phyloP scores from a whole-genome alignment of 2,113 vertebrate species.

The Paradoxurus hermaphroditus region DNA sequence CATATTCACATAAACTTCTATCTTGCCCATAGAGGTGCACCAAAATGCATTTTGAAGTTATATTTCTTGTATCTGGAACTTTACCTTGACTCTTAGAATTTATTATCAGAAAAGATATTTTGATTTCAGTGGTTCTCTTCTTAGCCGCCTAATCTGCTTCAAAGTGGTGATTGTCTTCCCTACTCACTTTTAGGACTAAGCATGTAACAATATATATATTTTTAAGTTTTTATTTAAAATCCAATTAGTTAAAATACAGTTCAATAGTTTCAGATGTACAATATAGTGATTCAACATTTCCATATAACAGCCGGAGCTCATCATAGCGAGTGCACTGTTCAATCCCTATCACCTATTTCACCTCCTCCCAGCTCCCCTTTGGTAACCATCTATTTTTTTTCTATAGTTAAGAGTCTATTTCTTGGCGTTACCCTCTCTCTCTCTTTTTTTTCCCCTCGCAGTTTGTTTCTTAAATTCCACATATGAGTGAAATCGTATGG shows the following conservation, averaged over 20 bases:
- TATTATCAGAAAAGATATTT: neutral
- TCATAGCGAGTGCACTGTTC: neutral
- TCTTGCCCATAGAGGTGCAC: neutral
- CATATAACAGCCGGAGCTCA: neutral
- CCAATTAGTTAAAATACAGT: neutral
- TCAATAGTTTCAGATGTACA: neutral
- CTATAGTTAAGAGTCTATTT: neutral
- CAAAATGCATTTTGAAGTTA: neutral
- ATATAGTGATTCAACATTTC: neutral
- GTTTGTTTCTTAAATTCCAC: neutral
- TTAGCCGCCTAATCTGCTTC: neutral
- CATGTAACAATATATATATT: neutral
- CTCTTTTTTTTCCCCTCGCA: neutral
- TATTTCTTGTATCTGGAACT: neutral
- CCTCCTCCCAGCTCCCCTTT: no score
- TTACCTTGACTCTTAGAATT: neutral
- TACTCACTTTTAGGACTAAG: neutral
- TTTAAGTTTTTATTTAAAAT: neutral
- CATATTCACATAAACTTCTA: neutral
- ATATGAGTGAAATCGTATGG: neutral
- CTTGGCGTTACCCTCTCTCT: neutral
- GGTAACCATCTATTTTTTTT: neutral
- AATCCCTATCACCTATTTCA: neutral
- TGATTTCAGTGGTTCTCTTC: neutral
- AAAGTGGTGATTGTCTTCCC: neutral